Conservation (phyloP, 2,888 invertebrate genomes). For the Ormyrus nitidulus region DNA sequence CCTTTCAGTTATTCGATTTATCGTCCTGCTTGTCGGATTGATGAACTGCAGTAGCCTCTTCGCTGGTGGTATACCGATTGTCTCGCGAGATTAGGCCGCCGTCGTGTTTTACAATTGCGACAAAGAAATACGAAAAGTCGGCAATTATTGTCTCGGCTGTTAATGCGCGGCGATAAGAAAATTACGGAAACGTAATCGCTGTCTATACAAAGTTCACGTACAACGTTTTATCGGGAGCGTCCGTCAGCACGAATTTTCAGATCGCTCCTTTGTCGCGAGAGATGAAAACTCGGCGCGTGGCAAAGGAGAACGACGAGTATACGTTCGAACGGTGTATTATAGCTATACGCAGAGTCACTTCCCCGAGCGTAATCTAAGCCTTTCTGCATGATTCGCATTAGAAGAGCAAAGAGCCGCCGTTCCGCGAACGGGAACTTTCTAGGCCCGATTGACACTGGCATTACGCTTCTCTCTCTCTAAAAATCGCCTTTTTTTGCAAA, state of each 20-base stretch:
- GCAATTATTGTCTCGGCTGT: not conserved
- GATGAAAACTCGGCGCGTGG: not conserved
- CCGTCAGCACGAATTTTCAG: constrained; percentile 2
- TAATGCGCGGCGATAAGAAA: not conserved
- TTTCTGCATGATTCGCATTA: constrained; percentile 12
- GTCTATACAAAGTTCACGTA: constrained; percentile 34
- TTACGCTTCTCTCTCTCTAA: not conserved
- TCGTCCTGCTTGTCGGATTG: too few species aligned
- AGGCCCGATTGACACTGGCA: constrained; percentile 12
- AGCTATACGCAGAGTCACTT: not conserved
- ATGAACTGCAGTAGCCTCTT: too few species aligned
- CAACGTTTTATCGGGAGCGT: not conserved
- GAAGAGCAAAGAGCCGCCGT: constrained; percentile 3
- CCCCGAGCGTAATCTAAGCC: constrained; percentile 26
- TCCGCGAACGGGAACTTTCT: constrained; percentile 31
- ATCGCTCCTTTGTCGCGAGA: not conserved
- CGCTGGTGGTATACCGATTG: too few species aligned
- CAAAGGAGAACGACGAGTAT: too few species aligned
- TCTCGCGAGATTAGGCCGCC: too few species aligned
- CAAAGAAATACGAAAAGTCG: not conserved
- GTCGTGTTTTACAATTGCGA: not conserved
- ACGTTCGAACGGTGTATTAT: too few species aligned
- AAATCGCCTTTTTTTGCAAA: too few species aligned
- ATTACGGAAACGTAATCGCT: constrained; percentile 5
- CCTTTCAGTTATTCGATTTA: too few species aligned